Base-by-base conservation (phyloP, 1,140 invertebrate genomes). In the Drosophila aff. region DNA sequence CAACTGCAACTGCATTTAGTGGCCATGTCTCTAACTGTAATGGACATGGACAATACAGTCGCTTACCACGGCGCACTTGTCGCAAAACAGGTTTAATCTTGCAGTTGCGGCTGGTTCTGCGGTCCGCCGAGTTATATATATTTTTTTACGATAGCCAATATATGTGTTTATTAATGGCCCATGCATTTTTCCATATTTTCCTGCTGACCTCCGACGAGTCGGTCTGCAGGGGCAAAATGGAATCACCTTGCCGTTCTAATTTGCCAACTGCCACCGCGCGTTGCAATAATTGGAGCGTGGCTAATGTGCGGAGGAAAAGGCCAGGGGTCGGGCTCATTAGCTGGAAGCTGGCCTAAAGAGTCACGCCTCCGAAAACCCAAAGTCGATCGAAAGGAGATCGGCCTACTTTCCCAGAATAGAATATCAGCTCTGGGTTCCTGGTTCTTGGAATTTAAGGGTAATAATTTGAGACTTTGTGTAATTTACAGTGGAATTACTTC, bases 181-280 rank as follows among this genome's bases (percentile, higher is more conserved):
- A 52, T 90, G 84, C 84, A 90, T 90, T 89, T 89, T 75, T 90
- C 82, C 84, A 89, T 90, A 82, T 89, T 89, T 89, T 90, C 85
- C 84, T 64, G 84, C 79, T 89, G 84, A 89, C 84, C 84, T 89
- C 84, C 84, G 84, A 60, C 57, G 36, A 55, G 53, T 55, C 21
- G 61, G 67, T 79, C 76, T 72, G 76, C 75, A 69, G 76, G 69
- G 44, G 61, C 62, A 49, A 44, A 75, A 85, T 69, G 68, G 74
- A 72, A 67, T 81, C 78, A 77, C 83, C 79, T 87, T 86, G 78
- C 76, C 84, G 82, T 89, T 89, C 85, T 89, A 89, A 85, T 85
- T 90, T 73, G 85, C 81, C 78, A 84, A 81, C 81, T 86, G 80
- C 67, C 80, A 77, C 77, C 52, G 69, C 31, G 43, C 38, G 74